Percentiles rank a stretch among this genome's conserved stretches.
Evolutionary conservation across 2,888 invertebrate genomes (phyloP).

Genomic region (Acanthoscelides obtectus): DNA sequence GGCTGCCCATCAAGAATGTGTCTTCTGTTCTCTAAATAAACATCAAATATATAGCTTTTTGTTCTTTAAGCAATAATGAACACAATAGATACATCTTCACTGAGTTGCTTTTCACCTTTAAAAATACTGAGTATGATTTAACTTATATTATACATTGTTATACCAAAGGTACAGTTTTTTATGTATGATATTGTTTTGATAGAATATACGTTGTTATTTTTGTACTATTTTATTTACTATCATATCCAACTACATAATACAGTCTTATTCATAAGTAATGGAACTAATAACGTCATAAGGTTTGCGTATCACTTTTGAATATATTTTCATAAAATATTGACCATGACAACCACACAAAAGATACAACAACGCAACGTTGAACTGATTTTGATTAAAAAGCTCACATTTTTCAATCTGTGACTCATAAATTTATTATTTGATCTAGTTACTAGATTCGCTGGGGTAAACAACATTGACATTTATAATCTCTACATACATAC

Average conservation of each 20-base stretch:
- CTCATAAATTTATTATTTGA: too few species aligned
- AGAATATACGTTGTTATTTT: not conserved
- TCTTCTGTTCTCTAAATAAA: slow-evolving; percentile 16
- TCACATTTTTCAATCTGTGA: too few species aligned
- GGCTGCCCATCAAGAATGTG: slow-evolving; percentile 35
- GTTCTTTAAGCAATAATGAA: not conserved
- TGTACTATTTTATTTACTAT: slow-evolving; percentile 1
- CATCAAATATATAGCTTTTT: not conserved
- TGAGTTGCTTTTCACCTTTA: too few species aligned
- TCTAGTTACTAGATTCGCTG: too few species aligned
- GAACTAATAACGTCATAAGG: not conserved
- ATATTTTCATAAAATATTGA: not conserved
- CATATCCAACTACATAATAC: slow-evolving; percentile 5
- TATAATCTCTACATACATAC: too few species aligned
- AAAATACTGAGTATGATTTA: not conserved
- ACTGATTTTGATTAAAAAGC: too few species aligned
- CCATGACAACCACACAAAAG: not conserved
- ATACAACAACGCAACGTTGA: too few species aligned
- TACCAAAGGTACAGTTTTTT: not conserved
- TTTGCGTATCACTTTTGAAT: not conserved
- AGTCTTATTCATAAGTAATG: slow-evolving; percentile 9
- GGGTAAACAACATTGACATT: too few species aligned
- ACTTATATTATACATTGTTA: not conserved
- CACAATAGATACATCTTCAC: not conserved
- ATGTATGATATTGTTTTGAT: not conserved